A percentile compares a stretch with the other conserved stretches of the same genome.
Conservation (phyloP, 2,888 invertebrate species). For the Cheilosia variabilis region DNA sequence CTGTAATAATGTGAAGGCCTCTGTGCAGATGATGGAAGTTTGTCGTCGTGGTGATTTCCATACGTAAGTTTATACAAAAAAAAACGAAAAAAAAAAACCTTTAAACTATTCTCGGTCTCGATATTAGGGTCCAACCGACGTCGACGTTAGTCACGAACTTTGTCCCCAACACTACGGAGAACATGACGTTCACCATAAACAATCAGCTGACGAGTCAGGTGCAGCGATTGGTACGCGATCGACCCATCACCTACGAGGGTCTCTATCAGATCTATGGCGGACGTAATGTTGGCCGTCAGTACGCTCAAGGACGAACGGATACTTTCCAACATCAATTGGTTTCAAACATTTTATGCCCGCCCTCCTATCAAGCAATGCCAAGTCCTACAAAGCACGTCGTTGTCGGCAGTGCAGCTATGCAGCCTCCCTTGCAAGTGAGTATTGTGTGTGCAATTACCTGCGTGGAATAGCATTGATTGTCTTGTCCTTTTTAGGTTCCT, state of each 20-base stretch:
- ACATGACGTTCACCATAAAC: conserved; percentile 97
- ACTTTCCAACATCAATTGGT: conserved; percentile 96
- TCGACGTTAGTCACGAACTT: conserved; percentile 89
- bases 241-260: conserved; percentile 91
- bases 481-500: conserved; percentile 85
- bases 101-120: not conserved
- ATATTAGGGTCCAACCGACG: conserved; percentile 84
- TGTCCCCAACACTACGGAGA: conserved; percentile 90
- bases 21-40: conserved; percentile 98
- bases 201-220: conserved; percentile 92
- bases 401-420: conserved; percentile 85
- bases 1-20: conserved; percentile 98
- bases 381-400: conserved; percentile 85
- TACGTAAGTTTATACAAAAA: conserved; percentile 79
- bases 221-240: conserved; percentile 88
- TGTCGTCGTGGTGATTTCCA: conserved; percentile 85
- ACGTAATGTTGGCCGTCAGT: conserved; percentile 88
- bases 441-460: too few relatives aligned
- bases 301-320: conserved; percentile 88
- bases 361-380: conserved; percentile 94
- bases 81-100: not conserved
- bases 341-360: conserved; percentile 96
- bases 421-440: conserved; percentile 83
- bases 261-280: conserved; percentile 87
- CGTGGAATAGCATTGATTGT: not conserved